Evolutionary conservation across 1,140 invertebrate species (phyloP).

Genomic region (Ruditapes philippinarum): DNA sequence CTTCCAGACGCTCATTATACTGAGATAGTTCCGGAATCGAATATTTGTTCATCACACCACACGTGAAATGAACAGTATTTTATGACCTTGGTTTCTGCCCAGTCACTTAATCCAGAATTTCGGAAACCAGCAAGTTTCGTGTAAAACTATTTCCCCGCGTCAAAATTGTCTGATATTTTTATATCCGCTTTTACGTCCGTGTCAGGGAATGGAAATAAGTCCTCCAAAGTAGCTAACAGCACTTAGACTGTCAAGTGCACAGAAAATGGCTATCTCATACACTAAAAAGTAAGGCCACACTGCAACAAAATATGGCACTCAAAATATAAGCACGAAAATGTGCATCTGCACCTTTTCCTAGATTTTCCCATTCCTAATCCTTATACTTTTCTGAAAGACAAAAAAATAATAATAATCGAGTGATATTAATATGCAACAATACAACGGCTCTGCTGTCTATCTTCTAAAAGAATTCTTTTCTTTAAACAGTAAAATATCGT

Average conservation of each 20-base stretch:
- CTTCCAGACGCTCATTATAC: conserved; percentile 78
- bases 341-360: not conserved
- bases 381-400: not conserved
- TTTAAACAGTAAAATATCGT: no score
- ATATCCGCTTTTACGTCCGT: no score
- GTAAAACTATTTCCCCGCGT: conserved; percentile 30
- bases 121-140: conserved; percentile 42
- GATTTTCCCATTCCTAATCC: not conserved
- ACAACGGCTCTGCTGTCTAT: no score
- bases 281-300: not conserved
- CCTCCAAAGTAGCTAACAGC: not conserved
- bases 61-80: conserved; percentile 72
- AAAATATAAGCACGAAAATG: not conserved
- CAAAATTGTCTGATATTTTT: not conserved
- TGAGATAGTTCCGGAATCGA: conserved; percentile 80
- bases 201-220: not conserved
- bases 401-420: not conserved
- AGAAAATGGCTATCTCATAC: conserved; percentile 18
- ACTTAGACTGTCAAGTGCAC: conserved; percentile 3
- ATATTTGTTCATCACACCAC: conserved; percentile 74
- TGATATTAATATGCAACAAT: no score
- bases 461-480: no score
- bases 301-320: not conserved
- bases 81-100: conserved; percentile 48
- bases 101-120: not conserved